phyloP scores from a whole-genome alignment of 2,113 vertebrate genomes.

The Pipa parva region DNA sequence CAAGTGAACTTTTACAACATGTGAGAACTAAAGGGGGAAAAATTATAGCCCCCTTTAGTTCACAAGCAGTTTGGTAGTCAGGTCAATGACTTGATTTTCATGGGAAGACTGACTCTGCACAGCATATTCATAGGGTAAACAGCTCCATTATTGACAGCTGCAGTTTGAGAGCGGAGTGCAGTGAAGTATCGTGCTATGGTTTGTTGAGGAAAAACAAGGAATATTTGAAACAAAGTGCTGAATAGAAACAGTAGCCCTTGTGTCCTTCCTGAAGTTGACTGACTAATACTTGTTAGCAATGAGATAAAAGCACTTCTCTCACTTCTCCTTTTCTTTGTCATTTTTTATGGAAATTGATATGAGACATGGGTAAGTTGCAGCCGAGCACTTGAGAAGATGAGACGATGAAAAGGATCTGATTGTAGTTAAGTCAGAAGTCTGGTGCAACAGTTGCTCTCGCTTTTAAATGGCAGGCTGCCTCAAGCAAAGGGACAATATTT shows the following conservation, averaged over 20 bases:
- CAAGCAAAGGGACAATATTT: too few species aligned
- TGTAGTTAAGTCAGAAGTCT: too few species aligned
- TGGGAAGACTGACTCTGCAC: conserved; percentile 81
- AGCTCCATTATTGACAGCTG: conserved; percentile 75
- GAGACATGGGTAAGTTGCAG: conserved; percentile 33
- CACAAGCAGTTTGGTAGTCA: conserved; percentile 71
- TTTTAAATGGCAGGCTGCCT: too few species aligned
- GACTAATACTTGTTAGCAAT: conserved; percentile 54
- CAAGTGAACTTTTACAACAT: conserved; percentile 72
- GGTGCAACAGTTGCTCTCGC: too few species aligned
- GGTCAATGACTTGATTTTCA: conserved; percentile 93
- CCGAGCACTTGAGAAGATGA: conserved; percentile 33
- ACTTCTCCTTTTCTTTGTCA: conserved; percentile 35
- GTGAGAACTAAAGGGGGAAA: conserved; percentile 73
- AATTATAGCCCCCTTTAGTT: conserved; percentile 75
- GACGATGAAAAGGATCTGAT: conserved; percentile 30
- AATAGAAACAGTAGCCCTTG: conserved; percentile 84
- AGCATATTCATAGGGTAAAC: conserved; percentile 66
- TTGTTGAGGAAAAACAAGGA: conserved; percentile 81
- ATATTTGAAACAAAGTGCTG: conserved; percentile 74
- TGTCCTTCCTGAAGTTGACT: conserved; percentile 72
- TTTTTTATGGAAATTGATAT: conserved; percentile 43
- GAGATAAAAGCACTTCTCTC: conserved; percentile 7
- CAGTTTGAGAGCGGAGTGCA: conserved; percentile 61
- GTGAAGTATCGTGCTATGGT: conserved; percentile 67